These are phyloP conservation scores for Wasmannia auropunctata DNA, from an alignment of 1,140 invertebrate species.

Conservation along the genomic window DNA sequence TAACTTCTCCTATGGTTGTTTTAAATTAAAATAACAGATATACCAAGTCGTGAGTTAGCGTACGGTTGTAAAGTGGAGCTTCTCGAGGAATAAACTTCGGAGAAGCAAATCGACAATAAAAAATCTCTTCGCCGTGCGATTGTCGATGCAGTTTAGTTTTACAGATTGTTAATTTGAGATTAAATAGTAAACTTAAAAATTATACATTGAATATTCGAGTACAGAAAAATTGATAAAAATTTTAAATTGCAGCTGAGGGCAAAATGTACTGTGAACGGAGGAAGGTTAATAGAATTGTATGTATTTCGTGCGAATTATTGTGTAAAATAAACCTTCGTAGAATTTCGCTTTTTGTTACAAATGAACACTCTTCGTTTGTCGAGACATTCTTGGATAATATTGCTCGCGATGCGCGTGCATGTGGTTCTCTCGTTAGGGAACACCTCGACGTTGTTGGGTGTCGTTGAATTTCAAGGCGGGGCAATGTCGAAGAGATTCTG, in stretches of 20 bases:
- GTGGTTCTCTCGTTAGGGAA: conserved; percentile 46
- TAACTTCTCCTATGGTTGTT: conserved; percentile 1
- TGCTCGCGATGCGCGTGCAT: not conserved
- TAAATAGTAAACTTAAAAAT: no score
- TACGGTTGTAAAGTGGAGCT: not conserved
- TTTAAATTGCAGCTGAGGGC: not conserved
- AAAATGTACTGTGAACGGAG: not conserved
- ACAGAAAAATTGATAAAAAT: not conserved
- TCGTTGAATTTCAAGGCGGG: conserved; percentile 43
- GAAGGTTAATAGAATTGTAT: not conserved
- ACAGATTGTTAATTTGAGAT: not conserved
- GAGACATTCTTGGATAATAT: conserved; percentile 15
- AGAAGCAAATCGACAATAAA: not conserved
- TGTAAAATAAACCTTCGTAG: not conserved
- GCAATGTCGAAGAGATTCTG: conserved; percentile 37
- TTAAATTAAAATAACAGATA: conserved; percentile 2
- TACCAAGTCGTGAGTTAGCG: not conserved
- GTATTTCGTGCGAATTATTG: not conserved
- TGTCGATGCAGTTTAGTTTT: not conserved
- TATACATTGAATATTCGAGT: not conserved
- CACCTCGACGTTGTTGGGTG: not conserved
- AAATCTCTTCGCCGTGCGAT: not conserved
- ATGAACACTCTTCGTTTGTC: not conserved
- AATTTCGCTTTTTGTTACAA: not conserved
- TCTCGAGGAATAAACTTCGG: not conserved